Conservation (phyloP, 2,113 vertebrate species). For the Tetraodon nigroviridis region DNA sequence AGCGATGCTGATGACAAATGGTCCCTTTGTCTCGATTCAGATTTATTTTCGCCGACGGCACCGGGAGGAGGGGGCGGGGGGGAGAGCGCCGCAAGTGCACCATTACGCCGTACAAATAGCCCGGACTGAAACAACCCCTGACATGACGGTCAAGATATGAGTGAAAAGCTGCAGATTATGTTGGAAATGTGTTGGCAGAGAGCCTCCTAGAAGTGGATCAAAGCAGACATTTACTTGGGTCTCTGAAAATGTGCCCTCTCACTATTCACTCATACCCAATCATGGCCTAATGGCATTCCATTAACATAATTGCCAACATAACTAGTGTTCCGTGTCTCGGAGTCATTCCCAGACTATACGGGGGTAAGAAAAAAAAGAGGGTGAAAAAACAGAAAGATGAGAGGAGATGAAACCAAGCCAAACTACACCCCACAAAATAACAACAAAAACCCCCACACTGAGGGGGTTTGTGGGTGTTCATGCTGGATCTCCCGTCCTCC, state of each 20-base stretch:
- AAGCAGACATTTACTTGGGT: slow-evolving; percentile 81
- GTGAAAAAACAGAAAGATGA: slow-evolving; percentile 54
- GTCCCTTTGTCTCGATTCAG: slow-evolving; percentile 65
- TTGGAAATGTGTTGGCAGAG: slow-evolving; percentile 79
- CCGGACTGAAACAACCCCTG: slow-evolving; percentile 41
- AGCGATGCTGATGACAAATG: slow-evolving; percentile 68
- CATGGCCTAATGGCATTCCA: slow-evolving; percentile 98
- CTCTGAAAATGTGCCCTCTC: slow-evolving; percentile 86
- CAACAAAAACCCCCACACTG: too few species aligned
- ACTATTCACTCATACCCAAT: slow-evolving; percentile 97
- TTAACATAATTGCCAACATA: slow-evolving; percentile 99
- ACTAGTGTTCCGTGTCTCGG: slow-evolving; percentile 95
- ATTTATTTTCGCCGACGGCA: slow-evolving; percentile 65
- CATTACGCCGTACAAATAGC: slow-evolving; percentile 49
- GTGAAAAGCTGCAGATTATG: slow-evolving; percentile 18
- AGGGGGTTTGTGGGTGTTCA: slow-evolving; percentile 52
- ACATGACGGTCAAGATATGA: slow-evolving; percentile 43
- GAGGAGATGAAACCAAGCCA: slow-evolving; percentile 61
- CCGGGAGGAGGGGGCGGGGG: neutral
- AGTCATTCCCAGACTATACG: slow-evolving; percentile 84
- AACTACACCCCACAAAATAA: slow-evolving; percentile 63
- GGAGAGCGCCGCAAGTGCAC: slow-evolving; percentile 27
- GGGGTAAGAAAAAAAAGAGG: slow-evolving; percentile 17
- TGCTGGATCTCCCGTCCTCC: slow-evolving; percentile 25
- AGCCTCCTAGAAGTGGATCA: slow-evolving; percentile 81